Percentiles rank a stretch among this genome's conserved stretches.
Evolutionary conservation across 1,140 invertebrate species (phyloP).

Genomic region (Papilio dardanus): DNA sequence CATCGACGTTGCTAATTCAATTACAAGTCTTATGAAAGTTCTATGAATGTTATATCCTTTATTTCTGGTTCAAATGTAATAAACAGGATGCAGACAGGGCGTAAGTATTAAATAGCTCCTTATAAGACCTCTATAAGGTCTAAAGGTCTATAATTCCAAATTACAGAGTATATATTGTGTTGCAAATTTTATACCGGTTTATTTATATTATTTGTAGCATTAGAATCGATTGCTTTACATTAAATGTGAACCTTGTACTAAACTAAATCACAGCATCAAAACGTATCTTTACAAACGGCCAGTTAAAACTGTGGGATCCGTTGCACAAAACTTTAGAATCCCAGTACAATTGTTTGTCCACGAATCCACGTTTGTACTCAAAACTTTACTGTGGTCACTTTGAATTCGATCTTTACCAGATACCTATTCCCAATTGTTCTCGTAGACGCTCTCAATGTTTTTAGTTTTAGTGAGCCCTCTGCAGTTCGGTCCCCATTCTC

Average conservation of each 20-base stretch:
- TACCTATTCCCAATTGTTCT: too few species aligned
- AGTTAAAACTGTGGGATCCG: neutral
- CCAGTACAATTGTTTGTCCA: neutral
- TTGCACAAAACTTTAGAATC: conserved; percentile 13
- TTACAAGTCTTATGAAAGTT: conserved; percentile 7
- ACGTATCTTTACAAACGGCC: conserved; percentile 6
- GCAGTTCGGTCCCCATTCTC: too few species aligned
- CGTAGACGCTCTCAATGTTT: too few species aligned
- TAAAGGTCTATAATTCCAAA: too few species aligned
- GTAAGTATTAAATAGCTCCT: too few species aligned
- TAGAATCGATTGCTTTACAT: neutral
- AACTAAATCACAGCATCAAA: neutral
- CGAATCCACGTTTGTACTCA: neutral
- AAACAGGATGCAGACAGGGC: too few species aligned
- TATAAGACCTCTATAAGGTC: too few species aligned
- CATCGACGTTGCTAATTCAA: conserved; percentile 20
- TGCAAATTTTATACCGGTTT: too few species aligned
- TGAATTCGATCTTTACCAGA: neutral
- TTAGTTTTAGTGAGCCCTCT: too few species aligned
- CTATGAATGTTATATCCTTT: neutral
- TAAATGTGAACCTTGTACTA: neutral
- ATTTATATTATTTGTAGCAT: too few species aligned
- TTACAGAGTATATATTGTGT: too few species aligned
- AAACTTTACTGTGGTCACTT: neutral
- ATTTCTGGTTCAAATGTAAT: too few species aligned